Evolutionary conservation across 2,113 vertebrate species (phyloP).

Genomic region (Tauraco erythrolophus): DNA sequence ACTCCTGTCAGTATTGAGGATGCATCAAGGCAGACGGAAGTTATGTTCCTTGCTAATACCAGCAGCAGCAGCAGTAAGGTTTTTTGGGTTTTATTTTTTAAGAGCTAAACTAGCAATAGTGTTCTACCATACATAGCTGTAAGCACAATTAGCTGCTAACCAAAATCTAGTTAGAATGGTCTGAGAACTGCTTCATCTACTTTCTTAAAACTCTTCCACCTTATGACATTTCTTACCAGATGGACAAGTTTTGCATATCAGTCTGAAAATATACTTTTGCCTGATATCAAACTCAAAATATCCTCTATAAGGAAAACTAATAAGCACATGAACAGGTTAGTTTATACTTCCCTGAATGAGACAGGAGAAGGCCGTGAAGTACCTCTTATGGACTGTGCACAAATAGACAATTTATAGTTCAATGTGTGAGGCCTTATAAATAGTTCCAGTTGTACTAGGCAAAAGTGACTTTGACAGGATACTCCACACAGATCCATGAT

Average conservation of each 20-base stretch:
- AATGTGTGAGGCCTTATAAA: neutral
- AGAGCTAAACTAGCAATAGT: neutral
- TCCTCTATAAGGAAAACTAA: neutral
- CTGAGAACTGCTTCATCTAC: neutral
- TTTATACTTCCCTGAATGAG: neutral
- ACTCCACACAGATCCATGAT: neutral
- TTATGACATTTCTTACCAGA: neutral
- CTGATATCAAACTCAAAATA: neutral
- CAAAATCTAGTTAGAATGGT: neutral
- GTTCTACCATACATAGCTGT: neutral
- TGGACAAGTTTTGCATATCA: neutral
- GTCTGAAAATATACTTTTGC: neutral
- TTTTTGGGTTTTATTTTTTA: neutral
- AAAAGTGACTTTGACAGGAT: neutral
- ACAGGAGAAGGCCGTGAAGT: neutral
- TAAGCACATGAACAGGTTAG: accelerated
- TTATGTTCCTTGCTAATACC: neutral
- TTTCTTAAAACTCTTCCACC: neutral
- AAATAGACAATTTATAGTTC: neutral
- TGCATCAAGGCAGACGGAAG: neutral
- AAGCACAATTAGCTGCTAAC: neutral
- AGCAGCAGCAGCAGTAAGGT: neutral
- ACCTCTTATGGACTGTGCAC: neutral
- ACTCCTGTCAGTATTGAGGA: neutral
- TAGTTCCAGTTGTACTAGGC: neutral